Evolutionary conservation across 1,140 invertebrate genomes (phyloP).

Genomic region (Pantala flavescens): DNA sequence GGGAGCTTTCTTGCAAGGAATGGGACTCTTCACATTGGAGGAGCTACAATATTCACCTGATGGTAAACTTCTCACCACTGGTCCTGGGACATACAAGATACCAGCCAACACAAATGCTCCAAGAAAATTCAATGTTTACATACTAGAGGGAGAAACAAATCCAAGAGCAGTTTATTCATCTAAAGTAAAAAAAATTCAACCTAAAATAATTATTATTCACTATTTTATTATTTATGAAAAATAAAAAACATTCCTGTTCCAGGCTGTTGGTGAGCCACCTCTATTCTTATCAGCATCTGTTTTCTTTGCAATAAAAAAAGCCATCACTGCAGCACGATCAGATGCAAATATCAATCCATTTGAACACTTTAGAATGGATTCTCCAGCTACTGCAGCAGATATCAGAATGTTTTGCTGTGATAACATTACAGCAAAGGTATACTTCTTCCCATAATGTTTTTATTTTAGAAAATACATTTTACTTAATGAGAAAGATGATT

Average conservation of each 20-base stretch:
- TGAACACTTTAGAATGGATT: slow-evolving; percentile 42
- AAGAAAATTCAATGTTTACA: slow-evolving; percentile 49
- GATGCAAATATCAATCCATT: slow-evolving; percentile 28
- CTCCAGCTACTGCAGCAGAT: slow-evolving; percentile 51
- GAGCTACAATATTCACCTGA: slow-evolving; percentile 45
- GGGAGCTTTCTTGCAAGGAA: slow-evolving; percentile 56
- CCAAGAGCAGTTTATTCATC: slow-evolving; percentile 55
- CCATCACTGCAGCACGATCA: slow-evolving; percentile 32
- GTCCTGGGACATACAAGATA: slow-evolving; percentile 57
- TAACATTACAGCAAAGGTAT: slow-evolving; percentile 44
- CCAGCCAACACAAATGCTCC: slow-evolving; percentile 45
- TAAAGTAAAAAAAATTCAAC: slow-evolving; percentile 37
- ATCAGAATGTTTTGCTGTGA: slow-evolving; percentile 58
- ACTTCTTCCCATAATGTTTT: no score
- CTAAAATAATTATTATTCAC: background rate
- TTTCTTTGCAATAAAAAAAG: slow-evolving; percentile 50
- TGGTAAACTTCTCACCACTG: slow-evolving; percentile 45
- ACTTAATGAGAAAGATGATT: no score
- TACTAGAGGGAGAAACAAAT: slow-evolving; percentile 50
- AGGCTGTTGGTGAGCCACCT: slow-evolving; percentile 58
- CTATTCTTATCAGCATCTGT: slow-evolving; percentile 50
- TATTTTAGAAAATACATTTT: no score
- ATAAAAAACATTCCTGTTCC: slow-evolving; percentile 16
- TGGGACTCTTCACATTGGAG: slow-evolving; percentile 52
- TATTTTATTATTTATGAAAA: background rate